Evolutionary conservation across 2,888 invertebrate species (phyloP), one percentile per base, ranked within the genome.

Genomic region (Rutpela maculata): DNA sequence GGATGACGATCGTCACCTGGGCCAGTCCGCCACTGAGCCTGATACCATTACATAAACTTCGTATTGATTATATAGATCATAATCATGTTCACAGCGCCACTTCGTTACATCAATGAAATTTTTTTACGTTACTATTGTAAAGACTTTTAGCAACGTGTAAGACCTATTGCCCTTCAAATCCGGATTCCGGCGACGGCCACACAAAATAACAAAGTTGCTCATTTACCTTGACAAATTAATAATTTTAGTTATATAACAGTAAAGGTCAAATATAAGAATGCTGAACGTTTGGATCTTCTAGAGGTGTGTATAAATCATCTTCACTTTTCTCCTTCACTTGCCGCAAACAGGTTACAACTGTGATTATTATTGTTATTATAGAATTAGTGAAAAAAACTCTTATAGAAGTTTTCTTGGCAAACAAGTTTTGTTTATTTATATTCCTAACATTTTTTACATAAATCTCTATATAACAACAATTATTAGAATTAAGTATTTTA

Each of bases 141-240:
- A 1, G 43, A 38, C 1, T 12, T 43, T 43, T 43, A 43, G 12
- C 43, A 11, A 43, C 9, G 4, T n/a, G n/a, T 50, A 50, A 43
- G 50, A n/a, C 50, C 5, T 7, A 50, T n/a, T n/a, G n/a, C 50
- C 50, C 50, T 50, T 50, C 15, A 22, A 43, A 43, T 65, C 43
- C 65, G 65, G 18, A 43, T 65, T 65, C 43, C 18, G 19, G 18
- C 38, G 12, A 43, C 6, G 19, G 18, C 65, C 50, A 50, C 38
- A 19, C 43, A 10, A 43, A 10, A 38, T 19, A 43, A 38, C 11
- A 11, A 65, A 18, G 11, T 10, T 65, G 65, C 65, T 65, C 43
- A 65, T 38, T 65, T 43, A 65, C 65, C 65, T 65, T 65, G 65
- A 65, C 65, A 38, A 65, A 65, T 65, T 65, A 18, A 18, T 50